Evolutionary conservation across 2,113 vertebrate species (phyloP).

Genomic region (Thunnus thynnus): DNA sequence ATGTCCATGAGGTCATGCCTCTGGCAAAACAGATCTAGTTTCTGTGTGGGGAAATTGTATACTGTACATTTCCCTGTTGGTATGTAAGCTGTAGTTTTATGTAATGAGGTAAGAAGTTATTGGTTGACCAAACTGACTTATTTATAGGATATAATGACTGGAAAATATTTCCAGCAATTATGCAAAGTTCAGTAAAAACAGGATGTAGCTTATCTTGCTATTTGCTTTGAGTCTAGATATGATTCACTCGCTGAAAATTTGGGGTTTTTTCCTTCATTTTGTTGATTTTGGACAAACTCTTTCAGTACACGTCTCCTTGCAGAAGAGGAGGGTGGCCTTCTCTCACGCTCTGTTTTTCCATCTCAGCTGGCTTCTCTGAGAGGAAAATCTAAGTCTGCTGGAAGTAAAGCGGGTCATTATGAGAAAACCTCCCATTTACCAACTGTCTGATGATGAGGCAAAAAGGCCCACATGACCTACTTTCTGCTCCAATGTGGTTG

Average conservation of each 20-base stretch:
- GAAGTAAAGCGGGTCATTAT: conserved; percentile 55
- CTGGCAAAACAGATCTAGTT: conserved; percentile 26
- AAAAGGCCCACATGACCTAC: conserved; percentile 52
- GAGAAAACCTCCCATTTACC: conserved; percentile 46
- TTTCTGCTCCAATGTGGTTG: conserved; percentile 37
- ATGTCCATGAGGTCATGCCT: neutral
- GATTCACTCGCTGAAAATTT: conserved; percentile 42
- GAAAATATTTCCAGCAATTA: too few species aligned
- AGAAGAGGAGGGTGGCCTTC: conserved; percentile 32
- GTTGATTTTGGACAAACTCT: conserved; percentile 41
- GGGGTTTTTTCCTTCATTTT: conserved; percentile 36
- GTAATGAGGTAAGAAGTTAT: neutral
- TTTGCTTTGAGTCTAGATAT: neutral
- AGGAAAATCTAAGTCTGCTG: conserved; percentile 74
- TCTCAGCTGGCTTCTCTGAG: conserved; percentile 59
- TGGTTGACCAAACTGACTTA: neutral
- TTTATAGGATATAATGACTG: neutral
- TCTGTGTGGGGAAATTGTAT: conserved; percentile 25
- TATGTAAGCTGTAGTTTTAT: neutral
- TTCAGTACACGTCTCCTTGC: conserved; percentile 18
- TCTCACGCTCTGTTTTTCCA: conserved; percentile 59
- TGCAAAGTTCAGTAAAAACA: neutral
- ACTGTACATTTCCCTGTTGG: conserved; percentile 9
- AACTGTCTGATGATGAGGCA: conserved; percentile 39
- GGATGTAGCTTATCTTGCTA: neutral